phyloP scores from a whole-genome alignment of 2,797 vertebrate species.

The Menidia menidia region DNA sequence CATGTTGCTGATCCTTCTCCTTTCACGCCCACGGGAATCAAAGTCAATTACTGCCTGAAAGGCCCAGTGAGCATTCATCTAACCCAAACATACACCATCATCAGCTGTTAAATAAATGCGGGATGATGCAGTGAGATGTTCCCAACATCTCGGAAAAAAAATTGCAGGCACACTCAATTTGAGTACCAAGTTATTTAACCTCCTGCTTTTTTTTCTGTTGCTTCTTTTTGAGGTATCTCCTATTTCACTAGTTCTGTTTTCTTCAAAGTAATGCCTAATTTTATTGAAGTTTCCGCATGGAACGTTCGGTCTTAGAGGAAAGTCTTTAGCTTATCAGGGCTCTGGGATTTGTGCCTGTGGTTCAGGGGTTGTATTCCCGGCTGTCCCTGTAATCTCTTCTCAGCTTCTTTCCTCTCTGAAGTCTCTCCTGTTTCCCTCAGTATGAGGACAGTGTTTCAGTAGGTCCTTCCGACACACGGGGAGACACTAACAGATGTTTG shows the following conservation, averaged over 20 bases:
- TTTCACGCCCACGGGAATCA: not conserved
- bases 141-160: not conserved
- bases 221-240: too few species aligned
- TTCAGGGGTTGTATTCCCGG: conserved; percentile 45
- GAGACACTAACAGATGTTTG: conserved; percentile 25
- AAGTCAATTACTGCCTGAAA: not conserved
- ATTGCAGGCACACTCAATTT: too few species aligned
- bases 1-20: not conserved
- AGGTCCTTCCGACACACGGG: conserved; percentile 9
- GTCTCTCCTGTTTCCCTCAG: conserved; percentile 40
- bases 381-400: conserved; percentile 52
- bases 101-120: not conserved
- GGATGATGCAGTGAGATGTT: not conserved
- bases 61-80: not conserved
- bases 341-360: conserved; percentile 48
- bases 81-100: not conserved
- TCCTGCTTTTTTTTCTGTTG: too few species aligned
- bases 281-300: conserved; percentile 44
- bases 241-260: not conserved
- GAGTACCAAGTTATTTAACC: too few species aligned
- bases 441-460: conserved; percentile 31
- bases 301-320: conserved; percentile 25
- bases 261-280: conserved; percentile 4
- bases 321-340: conserved; percentile 46
- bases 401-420: conserved; percentile 31